Base-by-base conservation (phyloP, 2,113 vertebrate genomes). In the Hyperoodon ampullatus region DNA sequence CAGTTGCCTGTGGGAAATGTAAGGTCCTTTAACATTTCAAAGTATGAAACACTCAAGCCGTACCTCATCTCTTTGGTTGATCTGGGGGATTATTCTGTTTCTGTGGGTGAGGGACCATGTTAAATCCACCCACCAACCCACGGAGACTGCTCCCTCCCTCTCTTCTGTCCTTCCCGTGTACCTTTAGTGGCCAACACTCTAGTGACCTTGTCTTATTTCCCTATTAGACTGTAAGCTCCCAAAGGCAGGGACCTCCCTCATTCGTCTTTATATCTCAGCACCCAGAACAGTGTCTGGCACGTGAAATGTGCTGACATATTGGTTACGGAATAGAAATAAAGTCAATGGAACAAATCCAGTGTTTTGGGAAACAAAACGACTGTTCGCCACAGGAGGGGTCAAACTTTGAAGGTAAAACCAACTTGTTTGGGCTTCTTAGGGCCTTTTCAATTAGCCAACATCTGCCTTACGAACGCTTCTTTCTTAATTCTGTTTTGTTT, bases 321-420 rank as follows among this genome's bases (percentile, higher is more conserved):
- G 72, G 90, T 88, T 96, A 75, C 61, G 19, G 30, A 47, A 70
- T 23, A 90, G 53, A 93, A 90, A 83, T 44, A 30, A 68, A 88
- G 24, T 44, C 61, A 65, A 15, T 0, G 0, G 47, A 80, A 94
- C n/a, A 78, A 60, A 88, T 4, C 16, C 1, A 33, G 2, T 28
- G 33, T 66, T 60, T 42, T 9, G 11, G 42, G 66, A 86, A 88
- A 71, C 28, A 80, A 53, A 85, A 47, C 15, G 0, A n/a, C 15
- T 13, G 26, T 33, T 21, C 4, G 2, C 30, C 24, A 33, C 6
- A 19, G 19, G 8, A 39, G 14, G 18, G 33, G 15, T 58, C 75
- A 60, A 80, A 58, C 21, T 53, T 2, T 11, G 23, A 90, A 91
- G 86, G 47, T 60, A 30, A 74, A 93, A 84, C 60, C 11, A 3